Evolutionary conservation across 1,140 invertebrate genomes (phyloP).

Genomic region (Macrostomum lignano): DNA sequence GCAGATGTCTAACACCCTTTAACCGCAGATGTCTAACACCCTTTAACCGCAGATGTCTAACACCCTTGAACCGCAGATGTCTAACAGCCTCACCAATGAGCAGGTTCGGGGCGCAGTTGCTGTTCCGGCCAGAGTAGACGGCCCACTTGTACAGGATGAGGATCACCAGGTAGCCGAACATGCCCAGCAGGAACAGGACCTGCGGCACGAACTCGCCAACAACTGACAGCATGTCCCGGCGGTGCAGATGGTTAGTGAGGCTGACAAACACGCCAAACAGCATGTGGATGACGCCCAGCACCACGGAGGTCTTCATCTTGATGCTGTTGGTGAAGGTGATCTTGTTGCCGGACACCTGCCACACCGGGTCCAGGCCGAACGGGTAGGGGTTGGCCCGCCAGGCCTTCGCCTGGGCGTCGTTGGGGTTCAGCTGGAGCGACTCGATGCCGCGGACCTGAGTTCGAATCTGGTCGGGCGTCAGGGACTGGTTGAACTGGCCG

Average conservation of each 20-base stretch:
- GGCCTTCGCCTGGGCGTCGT: no score
- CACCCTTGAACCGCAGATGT: no score
- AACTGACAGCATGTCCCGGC: constrained; percentile 46
- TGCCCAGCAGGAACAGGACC: constrained; percentile 51
- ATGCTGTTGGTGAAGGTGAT: constrained; percentile 84
- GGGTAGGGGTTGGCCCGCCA: constrained; percentile 5
- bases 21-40: no score
- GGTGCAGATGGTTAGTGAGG: constrained; percentile 57
- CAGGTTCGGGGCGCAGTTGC: constrained; percentile 34
- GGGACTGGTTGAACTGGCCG: no score
- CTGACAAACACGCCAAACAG: constrained; percentile 67
- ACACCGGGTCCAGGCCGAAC: constrained; percentile 6
- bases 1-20: no score
- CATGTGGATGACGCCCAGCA: constrained; percentile 82
- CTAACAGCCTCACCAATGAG: constrained; percentile 34
- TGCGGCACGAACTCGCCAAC: constrained; percentile 72
- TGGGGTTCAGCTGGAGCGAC: no score
- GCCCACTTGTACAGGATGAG: constrained; percentile 70
- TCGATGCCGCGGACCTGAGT: no score
- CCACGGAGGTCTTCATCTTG: constrained; percentile 95
- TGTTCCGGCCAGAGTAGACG: constrained; percentile 16
- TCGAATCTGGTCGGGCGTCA: no score
- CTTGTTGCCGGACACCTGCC: constrained; percentile 50
- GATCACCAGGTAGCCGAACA: constrained; percentile 74
- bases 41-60: no score